These are phyloP conservation scores for Clanis bilineata DNA, from an alignment of 2,888 invertebrate genomes.

Conservation along the genomic window DNA sequence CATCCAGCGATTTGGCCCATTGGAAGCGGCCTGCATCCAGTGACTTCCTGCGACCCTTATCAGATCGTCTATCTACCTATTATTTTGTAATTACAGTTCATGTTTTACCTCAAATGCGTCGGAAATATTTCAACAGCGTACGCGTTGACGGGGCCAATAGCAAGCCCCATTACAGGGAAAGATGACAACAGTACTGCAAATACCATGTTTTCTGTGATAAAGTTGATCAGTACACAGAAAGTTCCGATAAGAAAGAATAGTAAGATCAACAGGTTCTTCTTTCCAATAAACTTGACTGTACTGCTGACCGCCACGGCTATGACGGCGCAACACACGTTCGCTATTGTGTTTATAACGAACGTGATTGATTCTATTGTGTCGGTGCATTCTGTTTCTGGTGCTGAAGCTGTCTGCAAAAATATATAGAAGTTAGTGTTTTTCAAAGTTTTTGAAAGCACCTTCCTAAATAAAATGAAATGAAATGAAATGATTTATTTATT, in stretches of 20 bases:
- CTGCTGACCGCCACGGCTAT: constrained; percentile 58
- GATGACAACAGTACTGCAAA: constrained; percentile 65
- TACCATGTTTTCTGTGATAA: constrained; percentile 58
- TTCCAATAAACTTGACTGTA: constrained; percentile 63
- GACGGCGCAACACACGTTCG: constrained; percentile 54
- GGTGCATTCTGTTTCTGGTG: constrained; percentile 44
- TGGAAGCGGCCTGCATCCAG: no score
- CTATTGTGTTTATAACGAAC: constrained; percentile 58
- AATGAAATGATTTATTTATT: no score
- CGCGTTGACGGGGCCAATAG: constrained; percentile 71
- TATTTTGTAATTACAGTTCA: no score
- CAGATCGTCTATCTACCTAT: no score
- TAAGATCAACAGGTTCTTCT: constrained; percentile 57
- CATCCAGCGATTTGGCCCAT: no score
- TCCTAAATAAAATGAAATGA: no score
- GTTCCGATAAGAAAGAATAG: constrained; percentile 55
- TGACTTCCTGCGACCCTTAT: no score
- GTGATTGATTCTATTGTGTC: constrained; percentile 64
- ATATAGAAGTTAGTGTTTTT: no score
- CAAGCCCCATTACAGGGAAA: constrained; percentile 57
- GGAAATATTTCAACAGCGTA: constrained; percentile 73
- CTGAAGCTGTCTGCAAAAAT: constrained; percentile 47
- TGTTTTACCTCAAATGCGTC: constrained; percentile 69
- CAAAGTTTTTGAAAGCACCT: no score
- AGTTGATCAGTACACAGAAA: constrained; percentile 61